These are phyloP conservation scores for Acanthosepion lycidas DNA, from an alignment of 2,888 invertebrate genomes.

Conservation along the genomic window DNA sequence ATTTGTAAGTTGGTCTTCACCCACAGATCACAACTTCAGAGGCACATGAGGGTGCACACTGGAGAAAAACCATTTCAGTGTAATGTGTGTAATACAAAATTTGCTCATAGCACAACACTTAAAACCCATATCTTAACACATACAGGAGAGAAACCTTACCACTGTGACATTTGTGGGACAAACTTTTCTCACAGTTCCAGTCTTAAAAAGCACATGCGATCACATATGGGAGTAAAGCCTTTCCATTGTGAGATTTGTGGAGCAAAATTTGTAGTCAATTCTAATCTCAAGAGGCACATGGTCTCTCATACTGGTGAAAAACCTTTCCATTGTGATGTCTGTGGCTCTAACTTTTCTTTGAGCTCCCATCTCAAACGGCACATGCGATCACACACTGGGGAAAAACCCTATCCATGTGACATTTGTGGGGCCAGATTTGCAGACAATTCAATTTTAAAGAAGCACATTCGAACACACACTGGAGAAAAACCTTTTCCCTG, in stretches of 20 bases:
- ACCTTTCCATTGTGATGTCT: background rate
- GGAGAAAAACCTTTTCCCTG: constrained; percentile 34
- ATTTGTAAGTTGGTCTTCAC: background rate
- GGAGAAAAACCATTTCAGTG: constrained; percentile 49
- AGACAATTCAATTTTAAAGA: background rate
- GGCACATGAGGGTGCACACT: constrained; percentile 49
- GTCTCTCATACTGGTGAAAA: background rate
- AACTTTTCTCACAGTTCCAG: background rate
- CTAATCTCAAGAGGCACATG: background rate
- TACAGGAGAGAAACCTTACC: constrained; percentile 74
- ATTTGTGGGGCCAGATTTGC: background rate
- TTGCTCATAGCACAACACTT: constrained; percentile 76
- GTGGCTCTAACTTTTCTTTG: background rate
- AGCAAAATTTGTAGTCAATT: background rate
- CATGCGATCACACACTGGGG: constrained; percentile 10
- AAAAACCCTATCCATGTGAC: background rate
- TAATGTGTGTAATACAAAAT: constrained; percentile 73
- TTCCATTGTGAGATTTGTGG: constrained; percentile 39
- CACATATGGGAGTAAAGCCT: background rate
- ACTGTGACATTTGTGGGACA: constrained; percentile 69
- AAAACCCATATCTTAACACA: constrained; percentile 75
- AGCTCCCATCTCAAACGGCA: background rate
- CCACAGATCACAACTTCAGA: background rate
- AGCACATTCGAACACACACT: background rate
- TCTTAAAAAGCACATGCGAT: background rate